Evolutionary conservation across 1,140 invertebrate species (phyloP), one percentile per base, ranked within the genome.

Genomic region (Drosophila melanica): DNA sequence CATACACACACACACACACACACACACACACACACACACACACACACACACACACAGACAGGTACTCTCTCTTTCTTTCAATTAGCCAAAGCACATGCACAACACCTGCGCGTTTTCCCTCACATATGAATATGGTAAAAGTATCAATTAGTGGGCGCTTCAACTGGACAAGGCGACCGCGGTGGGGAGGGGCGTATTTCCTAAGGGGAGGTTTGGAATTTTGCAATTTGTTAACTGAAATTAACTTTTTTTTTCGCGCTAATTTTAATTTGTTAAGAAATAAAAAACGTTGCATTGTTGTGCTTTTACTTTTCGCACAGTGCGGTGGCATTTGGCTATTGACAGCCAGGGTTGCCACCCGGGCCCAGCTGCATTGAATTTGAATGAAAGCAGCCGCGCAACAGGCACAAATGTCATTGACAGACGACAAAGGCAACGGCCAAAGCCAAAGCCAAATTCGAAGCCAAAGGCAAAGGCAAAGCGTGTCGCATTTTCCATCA

Each of bases 401-500:
- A 33, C 33, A 35, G 54, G 20, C 35, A 33, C 66, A 76, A 71
- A 77, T 79, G 80, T 86, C 81, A 85, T 81, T 85, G 78, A 51
- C 75, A 81, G 54, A 54, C 39, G 42, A 54, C 35, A 67, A 58
- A 12, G 58, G 27, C 16, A 50, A 59, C 20, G 33, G 6, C n/a
- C 14, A 27, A 3, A 57, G 37, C 2, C 53, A 27, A 69, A 44
- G 39, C 18, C 53, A 44, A 53, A 27, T 1, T 6, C 4, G 4
- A 27, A 27, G 23, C 23, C 48, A 54, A 48, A 39, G 39, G 27
- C 42, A 47, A 27, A 27, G 57, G 60, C 78, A 81, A 82, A 87
- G 81, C 82, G 82, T 86, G 82, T 86, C 82, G 78, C 75, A 65
- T 87, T 85, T 78, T 77, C 75, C 81, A 86, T 64, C 79, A 77